Percentiles rank a stretch among this genome's conserved stretches.
Conservation (phyloP, 2,888 invertebrate species). For the Mesochorus sp. region DNA sequence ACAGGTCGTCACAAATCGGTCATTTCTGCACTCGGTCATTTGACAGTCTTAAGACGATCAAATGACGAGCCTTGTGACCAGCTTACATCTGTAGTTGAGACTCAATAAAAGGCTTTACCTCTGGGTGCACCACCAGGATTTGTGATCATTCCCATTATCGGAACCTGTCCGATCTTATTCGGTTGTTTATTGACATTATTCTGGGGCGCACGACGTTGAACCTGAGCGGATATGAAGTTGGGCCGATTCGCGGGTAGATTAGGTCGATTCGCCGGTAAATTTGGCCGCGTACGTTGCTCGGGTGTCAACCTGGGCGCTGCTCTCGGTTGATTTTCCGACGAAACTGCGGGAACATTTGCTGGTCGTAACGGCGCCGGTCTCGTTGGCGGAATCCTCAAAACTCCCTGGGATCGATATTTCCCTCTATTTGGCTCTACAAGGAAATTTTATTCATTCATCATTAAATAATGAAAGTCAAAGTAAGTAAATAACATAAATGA, state of each 20-base stretch:
- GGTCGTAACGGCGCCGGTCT: constrained; percentile 47
- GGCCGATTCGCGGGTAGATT: constrained; percentile 68
- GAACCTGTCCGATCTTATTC: constrained; percentile 66
- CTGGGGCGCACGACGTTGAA: constrained; percentile 30
- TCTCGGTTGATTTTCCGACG: constrained; percentile 47
- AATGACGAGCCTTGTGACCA: not conserved
- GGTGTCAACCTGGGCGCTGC: constrained; percentile 35
- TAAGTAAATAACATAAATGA: too few species aligned
- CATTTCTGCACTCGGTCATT: too few species aligned
- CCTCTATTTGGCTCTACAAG: constrained; percentile 64
- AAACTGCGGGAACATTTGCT: constrained; percentile 55
- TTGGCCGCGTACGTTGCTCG: constrained; percentile 44
- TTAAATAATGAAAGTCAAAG: too few species aligned
- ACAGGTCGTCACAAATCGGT: too few species aligned
- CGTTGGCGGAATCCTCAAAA: constrained; percentile 41
- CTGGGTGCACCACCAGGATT: constrained; percentile 69
- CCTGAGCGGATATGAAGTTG: constrained; percentile 58
- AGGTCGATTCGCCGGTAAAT: constrained; percentile 58
- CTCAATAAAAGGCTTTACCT: too few species aligned
- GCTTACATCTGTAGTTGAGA: too few species aligned
- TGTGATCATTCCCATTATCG: constrained; percentile 72
- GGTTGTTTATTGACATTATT: constrained; percentile 57
- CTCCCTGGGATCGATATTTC: constrained; percentile 29
- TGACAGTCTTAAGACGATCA: not conserved
- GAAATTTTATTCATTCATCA: not conserved